Base-by-base conservation (phyloP, 2,113 vertebrate genomes). In the Mugil cephalus region DNA sequence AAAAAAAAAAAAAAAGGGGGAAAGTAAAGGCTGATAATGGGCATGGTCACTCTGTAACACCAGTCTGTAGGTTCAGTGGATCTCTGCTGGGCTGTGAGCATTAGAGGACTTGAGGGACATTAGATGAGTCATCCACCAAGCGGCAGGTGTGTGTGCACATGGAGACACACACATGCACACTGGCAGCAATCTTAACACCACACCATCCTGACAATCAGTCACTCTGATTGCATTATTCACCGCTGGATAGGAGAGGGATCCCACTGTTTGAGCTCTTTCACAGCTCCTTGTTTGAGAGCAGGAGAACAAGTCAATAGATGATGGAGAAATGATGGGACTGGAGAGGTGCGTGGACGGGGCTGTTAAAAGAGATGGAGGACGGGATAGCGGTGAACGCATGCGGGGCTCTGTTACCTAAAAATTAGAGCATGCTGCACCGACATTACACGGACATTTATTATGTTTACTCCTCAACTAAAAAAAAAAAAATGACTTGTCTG, bases 141-240 rank as follows among this genome's bases (percentile, higher is more conserved):
- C 14, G 9, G 42, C 68, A 67, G 48, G 73, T 79, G 55, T 74
- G 66, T 72, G 63, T 43, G 36, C 36, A 18, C 35, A 10, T 43
- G 53, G 42, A 5, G 9, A 18, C 54, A 7, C 1, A 10, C n/a
- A 42, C 18, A 38, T 53, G 52, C 70, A 51, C 58, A 58, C 21
- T 6, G 3, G 19, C 13, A 4, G 47, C 65, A 72, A 17, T 72
- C 75, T 83, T 70, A 84, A 80, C 69, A 63, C 55, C 7, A 10
- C 66, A 45, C 48, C 54, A 14, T 85, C 61, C 76, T 72, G 67
- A 73, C 78, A 87, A 81, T 85, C 82, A 80, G 73, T 78, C 77
- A 63, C 56, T 64, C 64, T 84, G 84, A 87, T 84, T 88, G 74
- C 82, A 87, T 89, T 88, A 87, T 87, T 74, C 75, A 84, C 55